Base-by-base conservation (phyloP, 2,888 invertebrate species). In the Hedya salicella region DNA sequence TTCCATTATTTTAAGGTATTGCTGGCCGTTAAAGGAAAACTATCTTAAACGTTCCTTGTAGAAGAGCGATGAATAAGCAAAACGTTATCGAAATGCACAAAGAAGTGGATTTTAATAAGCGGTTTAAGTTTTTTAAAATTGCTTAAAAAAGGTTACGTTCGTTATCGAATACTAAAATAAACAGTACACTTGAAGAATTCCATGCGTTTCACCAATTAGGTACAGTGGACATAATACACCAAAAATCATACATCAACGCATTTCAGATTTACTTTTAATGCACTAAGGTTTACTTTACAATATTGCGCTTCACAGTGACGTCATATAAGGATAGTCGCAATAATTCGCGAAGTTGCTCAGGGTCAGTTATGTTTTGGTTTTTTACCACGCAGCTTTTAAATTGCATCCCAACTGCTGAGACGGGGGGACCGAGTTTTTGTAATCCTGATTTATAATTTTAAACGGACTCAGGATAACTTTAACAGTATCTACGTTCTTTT, bases 311-410 rank as follows among this genome's bases (percentile, higher is more conserved):
- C 3, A 4, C 6, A 57, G 46, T 57, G 57, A 57, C 46, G 57
- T 57, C 57, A 57, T 57, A 46, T 57, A 32, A 57, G 57, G 57
- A 57, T 57, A 56, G 52, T 53, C n/a, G 42, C 13, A 14, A n/a
- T 57, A 63, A 69, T 68, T 71, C 69, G 68, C 56, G 30, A 61
- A 62, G 70, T 76, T 76, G 79, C 67, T 79, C 71, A 74, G 78
- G 86, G 82, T 81, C 82, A 85, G 78, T 77, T 72, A 74, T 82
- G 79, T 83, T 85, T 80, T 80, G 78, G 69, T 78, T 82, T 80
- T 80, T 80, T 80, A 40, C 67, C 56, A 67, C 42, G 42, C 66
- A 48, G 17, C 46, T n/a, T 32, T 57, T 57, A 57, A 46, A 57
- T 57, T 46, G 46, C 46, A 46, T 56, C 54, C 42, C 42, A 46